Conservation (phyloP, 2,888 invertebrate species). For the Synergus laeviventris region DNA sequence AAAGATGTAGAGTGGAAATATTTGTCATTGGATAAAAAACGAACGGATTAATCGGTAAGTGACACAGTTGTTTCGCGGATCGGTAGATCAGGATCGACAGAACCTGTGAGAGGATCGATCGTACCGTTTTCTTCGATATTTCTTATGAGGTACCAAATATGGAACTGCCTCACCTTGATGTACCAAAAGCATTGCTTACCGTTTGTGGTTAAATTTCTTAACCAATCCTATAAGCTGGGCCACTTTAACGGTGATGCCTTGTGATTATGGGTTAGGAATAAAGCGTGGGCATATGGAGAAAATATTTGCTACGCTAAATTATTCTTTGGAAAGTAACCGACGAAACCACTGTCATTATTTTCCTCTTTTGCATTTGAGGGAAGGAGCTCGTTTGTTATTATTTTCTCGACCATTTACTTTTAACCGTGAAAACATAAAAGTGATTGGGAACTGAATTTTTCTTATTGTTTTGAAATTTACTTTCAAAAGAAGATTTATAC, state of each 20-base stretch:
- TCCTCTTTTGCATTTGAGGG: not conserved
- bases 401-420: not conserved
- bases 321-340: constrained; percentile 14
- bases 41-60: not conserved
- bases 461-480: not conserved
- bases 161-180: constrained; percentile 38
- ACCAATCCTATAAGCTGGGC: constrained; percentile 19
- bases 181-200: constrained; percentile 14
- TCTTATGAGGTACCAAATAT: constrained; percentile 23
- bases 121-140: constrained; percentile 21
- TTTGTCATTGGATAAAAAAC: constrained; percentile 19
- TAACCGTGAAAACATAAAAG: not conserved
- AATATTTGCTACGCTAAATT: constrained; percentile 24
- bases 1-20: not conserved
- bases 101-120: constrained; percentile 23
- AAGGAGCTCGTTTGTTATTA: not conserved
- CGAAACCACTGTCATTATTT: constrained; percentile 13
- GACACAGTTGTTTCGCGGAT: constrained; percentile 1
- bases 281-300: not conserved
- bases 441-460: not conserved
- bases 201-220: constrained; percentile 34
- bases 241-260: not conserved
- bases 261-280: not conserved
- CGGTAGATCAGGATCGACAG: constrained; percentile 17
- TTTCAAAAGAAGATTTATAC: not conserved